phyloP scores from a whole-genome alignment of 2,888 invertebrate species.

The Hypomecis punctinalis region DNA sequence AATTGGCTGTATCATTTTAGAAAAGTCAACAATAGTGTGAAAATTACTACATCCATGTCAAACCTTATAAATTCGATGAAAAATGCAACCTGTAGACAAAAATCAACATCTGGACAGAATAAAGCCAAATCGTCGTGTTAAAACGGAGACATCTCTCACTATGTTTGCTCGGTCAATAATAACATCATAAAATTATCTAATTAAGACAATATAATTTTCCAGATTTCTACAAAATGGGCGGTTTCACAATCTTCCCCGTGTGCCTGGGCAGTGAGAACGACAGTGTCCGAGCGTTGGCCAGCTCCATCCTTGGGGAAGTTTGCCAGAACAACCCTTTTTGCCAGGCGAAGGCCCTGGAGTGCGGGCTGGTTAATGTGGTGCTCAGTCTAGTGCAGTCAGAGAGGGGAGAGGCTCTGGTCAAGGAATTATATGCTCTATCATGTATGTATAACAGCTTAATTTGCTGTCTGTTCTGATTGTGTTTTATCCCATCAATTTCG shows the following conservation, averaged over 20 bases:
- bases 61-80: too few species aligned
- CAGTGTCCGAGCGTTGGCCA: constrained; percentile 86
- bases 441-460: constrained; percentile 89
- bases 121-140: too few species aligned
- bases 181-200: too few species aligned
- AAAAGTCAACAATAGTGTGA: too few species aligned
- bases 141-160: too few species aligned
- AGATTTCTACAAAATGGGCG: constrained; percentile 95
- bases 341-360: constrained; percentile 89
- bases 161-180: too few species aligned
- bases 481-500: too few species aligned
- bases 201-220: constrained; percentile 41
- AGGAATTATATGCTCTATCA: constrained; percentile 92
- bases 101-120: too few species aligned
- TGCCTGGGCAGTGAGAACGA: constrained; percentile 87
- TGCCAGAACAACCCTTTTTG: constrained; percentile 95
- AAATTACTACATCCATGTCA: too few species aligned
- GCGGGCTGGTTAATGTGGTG: constrained; percentile 87
- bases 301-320: constrained; percentile 90
- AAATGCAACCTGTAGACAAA: too few species aligned
- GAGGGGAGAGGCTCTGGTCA: constrained; percentile 84
- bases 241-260: constrained; percentile 89
- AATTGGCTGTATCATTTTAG: too few species aligned
- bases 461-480: too few species aligned
- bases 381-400: constrained; percentile 86